Base-by-base conservation (phyloP, 2,797 vertebrate genomes). In the Poeciliopsis infans region DNA sequence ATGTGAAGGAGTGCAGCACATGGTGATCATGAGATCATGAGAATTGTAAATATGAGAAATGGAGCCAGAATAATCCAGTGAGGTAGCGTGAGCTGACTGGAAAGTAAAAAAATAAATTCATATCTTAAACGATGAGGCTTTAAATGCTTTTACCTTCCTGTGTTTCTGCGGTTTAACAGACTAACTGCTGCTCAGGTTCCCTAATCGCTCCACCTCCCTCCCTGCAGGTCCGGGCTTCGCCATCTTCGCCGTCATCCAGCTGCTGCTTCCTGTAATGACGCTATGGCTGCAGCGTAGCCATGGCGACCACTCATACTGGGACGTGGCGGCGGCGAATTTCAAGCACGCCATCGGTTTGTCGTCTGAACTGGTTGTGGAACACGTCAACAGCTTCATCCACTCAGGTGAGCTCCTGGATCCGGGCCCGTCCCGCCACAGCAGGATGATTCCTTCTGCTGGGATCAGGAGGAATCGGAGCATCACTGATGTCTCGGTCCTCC, bases 261-360 rank as follows among this genome's bases (percentile, higher is more conserved):
- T 99, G 68, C 97, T 99, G 72, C 97, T 99, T 76, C 98, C 98
- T 2, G 97, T 98, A 81, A 98, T 99, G 97, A 96, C 98, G 2
- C 94, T 98, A 33, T 99, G 98, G 98, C 96, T 99, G 77, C 96
- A 97, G 83, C 97, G 98, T 76, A 98, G 97, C 90, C 97, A 97
- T 0, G 97, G 97, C 57, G 97, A 99, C 91, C 97, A 98, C 90
- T 96, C 97, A 3, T 99, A 99, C 91, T 99, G 98, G 98, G 98
- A 99, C 0, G 88, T 95, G 55, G 97, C 98, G 0, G 98, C 98
- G 0, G 96, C 97, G 0, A 99, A 99, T 93, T 99, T 99, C 93
- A 99, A 98, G 85, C 98, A 99, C 3, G 98, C 98, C 79, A 99
- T 99, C 25, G 98, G 98, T n/a, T 94, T 99, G 80, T 98, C 96